phyloP scores from a whole-genome alignment of 2,797 vertebrate genomes.

The Aphelocoma californica region DNA sequence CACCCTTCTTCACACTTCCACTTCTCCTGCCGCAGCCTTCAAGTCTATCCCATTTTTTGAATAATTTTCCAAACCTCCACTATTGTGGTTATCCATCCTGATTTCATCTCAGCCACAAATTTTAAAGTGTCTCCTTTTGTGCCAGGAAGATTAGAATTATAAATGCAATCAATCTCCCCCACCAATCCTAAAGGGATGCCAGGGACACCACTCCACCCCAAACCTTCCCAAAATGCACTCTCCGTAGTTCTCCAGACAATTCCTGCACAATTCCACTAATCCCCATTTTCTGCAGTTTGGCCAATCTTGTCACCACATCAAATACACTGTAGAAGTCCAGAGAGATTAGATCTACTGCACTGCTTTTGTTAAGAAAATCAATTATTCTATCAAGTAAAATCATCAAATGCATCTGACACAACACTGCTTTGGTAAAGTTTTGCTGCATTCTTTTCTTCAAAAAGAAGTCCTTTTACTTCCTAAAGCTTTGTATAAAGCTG shows the following conservation, averaged over 20 bases:
- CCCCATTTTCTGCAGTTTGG: not conserved
- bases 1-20: not conserved
- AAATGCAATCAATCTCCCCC: not conserved
- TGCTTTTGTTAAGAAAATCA: conserved; percentile 30
- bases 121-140: not conserved
- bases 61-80: not conserved
- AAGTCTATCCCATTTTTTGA: not conserved
- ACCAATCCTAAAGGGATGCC: not conserved
- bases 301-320: conserved; percentile 6
- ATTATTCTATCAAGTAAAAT: conserved; percentile 46
- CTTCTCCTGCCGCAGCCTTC: not conserved
- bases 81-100: not conserved
- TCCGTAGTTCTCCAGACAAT: not conserved
- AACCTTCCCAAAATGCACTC: not conserved
- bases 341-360: conserved; percentile 38
- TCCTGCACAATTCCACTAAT: not conserved
- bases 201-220: not conserved
- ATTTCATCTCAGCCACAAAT: not conserved
- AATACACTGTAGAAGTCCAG: not conserved
- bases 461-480: not conserved
- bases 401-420: not conserved
- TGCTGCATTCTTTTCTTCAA: not conserved
- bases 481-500: not conserved
- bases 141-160: not conserved
- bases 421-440: not conserved